phyloP scores from a whole-genome alignment of 1,140 invertebrate species.

The Apis dorsata region DNA sequence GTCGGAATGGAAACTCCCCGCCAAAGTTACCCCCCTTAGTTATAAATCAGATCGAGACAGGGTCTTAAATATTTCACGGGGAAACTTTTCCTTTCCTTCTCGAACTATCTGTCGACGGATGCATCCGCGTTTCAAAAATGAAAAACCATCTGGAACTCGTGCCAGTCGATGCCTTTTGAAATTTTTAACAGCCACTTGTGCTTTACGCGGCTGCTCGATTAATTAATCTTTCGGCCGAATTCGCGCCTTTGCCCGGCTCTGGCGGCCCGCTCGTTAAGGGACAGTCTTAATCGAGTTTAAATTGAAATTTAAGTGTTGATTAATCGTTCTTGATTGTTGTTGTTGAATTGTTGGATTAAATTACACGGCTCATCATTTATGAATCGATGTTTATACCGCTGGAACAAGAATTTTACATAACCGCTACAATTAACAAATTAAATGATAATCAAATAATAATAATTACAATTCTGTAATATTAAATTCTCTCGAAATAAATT shows the following conservation, averaged over 20 bases:
- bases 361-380: not conserved
- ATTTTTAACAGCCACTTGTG: constrained; percentile 3
- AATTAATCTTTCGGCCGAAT: not conserved
- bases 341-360: not conserved
- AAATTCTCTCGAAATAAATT: no score
- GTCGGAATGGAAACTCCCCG: constrained; percentile 13
- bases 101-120: constrained; percentile 10
- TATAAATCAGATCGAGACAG: constrained; percentile 52
- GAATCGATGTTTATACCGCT: not conserved
- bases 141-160: not conserved
- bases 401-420: no score
- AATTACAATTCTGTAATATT: no score
- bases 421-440: no score
- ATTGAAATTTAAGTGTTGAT: not conserved
- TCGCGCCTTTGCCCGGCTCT: not conserved
- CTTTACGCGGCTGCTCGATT: not conserved
- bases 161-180: not conserved
- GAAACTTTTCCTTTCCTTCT: constrained; percentile 38
- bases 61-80: constrained; percentile 45
- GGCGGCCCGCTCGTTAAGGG: not conserved
- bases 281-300: not conserved
- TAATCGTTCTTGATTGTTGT: not conserved
- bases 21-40: constrained; percentile 26
- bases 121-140: not conserved
- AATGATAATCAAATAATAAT: no score